Base-by-base conservation (phyloP, 2,797 vertebrate species). In the Melanotaenia pygmaea region DNA sequence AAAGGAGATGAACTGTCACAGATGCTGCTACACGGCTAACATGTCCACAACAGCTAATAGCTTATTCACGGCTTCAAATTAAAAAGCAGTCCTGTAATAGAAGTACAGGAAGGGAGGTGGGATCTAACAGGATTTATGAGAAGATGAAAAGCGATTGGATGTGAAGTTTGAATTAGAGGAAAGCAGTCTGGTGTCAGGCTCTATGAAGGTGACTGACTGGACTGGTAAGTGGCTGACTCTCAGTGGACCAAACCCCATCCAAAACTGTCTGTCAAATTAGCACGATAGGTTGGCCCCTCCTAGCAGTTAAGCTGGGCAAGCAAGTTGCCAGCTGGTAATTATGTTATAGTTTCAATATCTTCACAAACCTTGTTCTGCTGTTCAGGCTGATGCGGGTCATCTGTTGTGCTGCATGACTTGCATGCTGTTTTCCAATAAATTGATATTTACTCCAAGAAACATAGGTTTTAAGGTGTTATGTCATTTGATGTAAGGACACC, bases 121-220 rank as follows among this genome's bases (percentile, higher is more conserved):
- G 85, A 67, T 78, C 80, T 81, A 87, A 84, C 81, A 58, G 73
- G 69, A 80, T 86, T 86, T 86, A 88, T 91, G 89, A 88, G 85
- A 72, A 88, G 84, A 86, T 91, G 80, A 86, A 88, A 88, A 88
- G 86, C 89, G 88, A 93, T 90, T 90, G 91, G 85, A 90, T 91
- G 91, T 91, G 90, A 92, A 91, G 84, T 86, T 85, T 89, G 76
- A 91, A 91, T 91, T 89, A 89, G 84, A 70, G 70, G 72, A 87
- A 88, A 88, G 89, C 89, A 84, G 84, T 80, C 59, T 60, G 66
- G 78, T 90, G 90, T 92, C 91, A 91, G 83, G 88, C 80, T 88
- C 82, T 81, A 90, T 93, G 91, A 92, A 89, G 86, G 85, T 91
- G 90, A 91, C 83, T 88, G 91, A 89, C 86, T 88, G 84, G 74